phyloP scores from a whole-genome alignment of 2,113 vertebrate species.

The Psophia crepitans region DNA sequence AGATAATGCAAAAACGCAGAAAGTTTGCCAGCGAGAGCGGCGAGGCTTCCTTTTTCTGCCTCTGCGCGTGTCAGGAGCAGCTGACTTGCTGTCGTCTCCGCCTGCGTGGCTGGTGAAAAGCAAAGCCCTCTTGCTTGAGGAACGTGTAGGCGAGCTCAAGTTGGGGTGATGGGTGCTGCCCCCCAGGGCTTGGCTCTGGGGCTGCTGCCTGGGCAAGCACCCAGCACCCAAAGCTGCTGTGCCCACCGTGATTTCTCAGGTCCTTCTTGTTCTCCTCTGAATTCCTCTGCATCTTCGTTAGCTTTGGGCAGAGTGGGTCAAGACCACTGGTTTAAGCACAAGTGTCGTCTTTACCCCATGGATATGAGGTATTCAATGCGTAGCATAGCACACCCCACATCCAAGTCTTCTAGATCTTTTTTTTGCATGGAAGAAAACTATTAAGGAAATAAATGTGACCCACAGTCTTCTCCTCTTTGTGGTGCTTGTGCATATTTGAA shows the following conservation, averaged over 20 bases:
- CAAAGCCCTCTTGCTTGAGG: neutral
- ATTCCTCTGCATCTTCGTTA: neutral
- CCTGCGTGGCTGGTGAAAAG: neutral
- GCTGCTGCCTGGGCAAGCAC: neutral
- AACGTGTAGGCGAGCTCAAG: fast-evolving
- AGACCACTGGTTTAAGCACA: neutral
- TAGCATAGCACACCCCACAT: fast-evolving
- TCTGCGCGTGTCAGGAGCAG: fast-evolving
- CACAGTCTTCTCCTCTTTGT: neutral
- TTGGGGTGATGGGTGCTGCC: neutral
- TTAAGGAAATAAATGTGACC: neutral
- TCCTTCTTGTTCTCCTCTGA: neutral
- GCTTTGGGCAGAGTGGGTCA: neutral
- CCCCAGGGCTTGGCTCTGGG: neutral
- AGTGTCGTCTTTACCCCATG: fast-evolving
- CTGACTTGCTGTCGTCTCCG: neutral
- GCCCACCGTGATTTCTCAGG: fast-evolving
- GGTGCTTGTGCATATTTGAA: neutral
- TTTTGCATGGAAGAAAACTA: neutral
- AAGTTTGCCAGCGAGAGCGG: neutral
- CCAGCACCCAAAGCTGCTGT: neutral
- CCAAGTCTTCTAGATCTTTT: neutral
- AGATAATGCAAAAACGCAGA: neutral
- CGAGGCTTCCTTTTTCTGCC: neutral
- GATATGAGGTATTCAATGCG: fast-evolving